Evolutionary conservation across 2,113 vertebrate genomes (phyloP), one percentile per base, ranked within the genome.

Genomic region (western clawed frog (Xenopus tropicalis)): DNA sequence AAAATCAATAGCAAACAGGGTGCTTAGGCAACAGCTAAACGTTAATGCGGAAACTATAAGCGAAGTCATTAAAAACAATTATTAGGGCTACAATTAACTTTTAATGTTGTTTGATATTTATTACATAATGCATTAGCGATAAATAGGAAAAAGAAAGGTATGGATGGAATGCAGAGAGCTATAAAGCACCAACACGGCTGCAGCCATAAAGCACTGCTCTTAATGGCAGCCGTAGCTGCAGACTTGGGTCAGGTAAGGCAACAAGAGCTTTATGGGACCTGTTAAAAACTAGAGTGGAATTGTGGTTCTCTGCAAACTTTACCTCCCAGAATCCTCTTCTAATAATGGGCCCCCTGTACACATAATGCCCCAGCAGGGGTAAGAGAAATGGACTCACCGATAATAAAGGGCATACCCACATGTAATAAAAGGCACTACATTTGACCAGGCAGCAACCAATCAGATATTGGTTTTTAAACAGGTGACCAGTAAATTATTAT

Each of bases 61-160:
- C 65, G 5, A 7, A 54, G 44, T 42, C 66, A 61, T 76, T 76
- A 76, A 72, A 76, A 64, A 69, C 29, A 43, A 69, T 76, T 69
- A 76, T 76, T 76, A 76, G 17, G 1, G 29, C 46, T 56, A 63
- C 66, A 76, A 76, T 76, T 62, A 76, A 69, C 66, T 63, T 69
- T 69, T 69, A 69, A 76, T 69, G 73, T 63, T 76, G 66, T 62
- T 69, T 68, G 58, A 63, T 72, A 72, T 56, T 76, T 76, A 76
- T 63, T 76, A 46, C 66, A 63, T 63, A 76, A 69, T 69, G 73
- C 73, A 63, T 52, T 44, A 23, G 66, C 67, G 13, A 76, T 69
- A 76, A 76, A 76, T 44, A 63, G 19, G 11, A 62, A 54, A 48
- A 48, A 54, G 3, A 54, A 20, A 62, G 56, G 25, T 16, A 43